Base-by-base conservation (phyloP, 2,113 vertebrate genomes). In the Pipa parva region DNA sequence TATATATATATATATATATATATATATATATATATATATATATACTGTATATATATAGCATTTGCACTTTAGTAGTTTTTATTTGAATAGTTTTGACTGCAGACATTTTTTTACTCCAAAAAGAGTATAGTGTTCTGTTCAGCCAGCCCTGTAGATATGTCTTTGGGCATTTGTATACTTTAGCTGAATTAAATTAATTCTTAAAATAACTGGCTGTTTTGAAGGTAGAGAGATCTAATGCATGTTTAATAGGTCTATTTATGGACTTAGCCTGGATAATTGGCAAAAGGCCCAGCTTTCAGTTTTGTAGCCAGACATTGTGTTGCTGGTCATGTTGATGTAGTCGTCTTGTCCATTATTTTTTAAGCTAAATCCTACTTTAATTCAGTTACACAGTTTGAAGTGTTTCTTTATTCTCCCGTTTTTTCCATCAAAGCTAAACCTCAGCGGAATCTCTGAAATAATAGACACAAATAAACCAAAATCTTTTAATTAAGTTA, bases 301-400 rank as follows among this genome's bases (percentile, higher is more conserved):
- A 78, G 70, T 75, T 39, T 79, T 76, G 68, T 77, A 74, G 50
- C 75, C 80, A 84, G 75, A 74, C 49, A 0, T 58, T 68, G 45
- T 27, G 71, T 75, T 70, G 63, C 21, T 54, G 36, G 21, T 33
- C 28, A 2, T 52, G 20, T 49, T 46, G 42, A 69, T 80, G 61
- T 25, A 56, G 28, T 72, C 72, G 74, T 28, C 73, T 71, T 78
- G 28, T 20, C 55, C 45, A 49, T 67, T 61, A 37, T 52, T 77
- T 71, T 63, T 77, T 80, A 74, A 49, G 76, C 67, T 78, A 51
- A 80, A 77, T 80, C 77, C 78, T 71, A 59, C 73, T 78, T 74
- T 68, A 67, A 73, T 63, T 72, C 59, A 77, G 52, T 78, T 76
- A 63, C 28, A 48, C 28, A 56, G 39, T 63, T 63, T 71, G 39